Evolutionary conservation across 2,797 vertebrate species (phyloP), one percentile per base, ranked within the genome.

Genomic region (Botia almorhae): DNA sequence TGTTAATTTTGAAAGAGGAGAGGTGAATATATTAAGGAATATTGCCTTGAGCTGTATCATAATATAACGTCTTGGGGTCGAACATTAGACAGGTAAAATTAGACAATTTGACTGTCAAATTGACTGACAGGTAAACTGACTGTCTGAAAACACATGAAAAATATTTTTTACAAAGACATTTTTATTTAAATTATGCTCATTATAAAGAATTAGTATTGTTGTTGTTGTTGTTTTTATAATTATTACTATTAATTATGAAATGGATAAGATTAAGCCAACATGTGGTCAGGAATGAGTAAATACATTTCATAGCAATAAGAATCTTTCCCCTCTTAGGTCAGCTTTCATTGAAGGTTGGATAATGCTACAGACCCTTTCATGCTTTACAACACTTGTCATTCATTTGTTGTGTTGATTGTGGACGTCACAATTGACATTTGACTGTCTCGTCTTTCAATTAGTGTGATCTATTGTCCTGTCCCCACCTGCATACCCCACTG

Each of bases 401-500:
- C 39, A 71, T 78, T 81, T 77, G 61, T 76, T 82, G 48, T 69
- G 68, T 60, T 58, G 55, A 70, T 21, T 50, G 70, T 68, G 48
- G 58, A 51, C 4, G 17, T 21, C 12, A 71, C 74, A 81, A 14
- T 69, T 84, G 67, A 56, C 36, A 73, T 17, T 39, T 74, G 73
- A 74, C 61, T 65, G 51, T 71, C 74, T 69, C 46, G 10, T 65
- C 67, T 81, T 74, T 80, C 64, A 76, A 70, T 48, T 72, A 70
- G 26, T 72, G 56, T 65, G 58, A 72, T 46, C 56, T 43, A 65
- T 84, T 79, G 53, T 74, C 55, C 69, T 78, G 69, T 81, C 74
- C 82, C 69, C 76, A 78, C 74, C 75, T 84, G 70, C 81, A 77
- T 21, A 73, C 85, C 76, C 70, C 76, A 68, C 55, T 70, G 26